Base-by-base conservation (phyloP, 2,888 invertebrate genomes). In the Andricus quercusramuli region DNA sequence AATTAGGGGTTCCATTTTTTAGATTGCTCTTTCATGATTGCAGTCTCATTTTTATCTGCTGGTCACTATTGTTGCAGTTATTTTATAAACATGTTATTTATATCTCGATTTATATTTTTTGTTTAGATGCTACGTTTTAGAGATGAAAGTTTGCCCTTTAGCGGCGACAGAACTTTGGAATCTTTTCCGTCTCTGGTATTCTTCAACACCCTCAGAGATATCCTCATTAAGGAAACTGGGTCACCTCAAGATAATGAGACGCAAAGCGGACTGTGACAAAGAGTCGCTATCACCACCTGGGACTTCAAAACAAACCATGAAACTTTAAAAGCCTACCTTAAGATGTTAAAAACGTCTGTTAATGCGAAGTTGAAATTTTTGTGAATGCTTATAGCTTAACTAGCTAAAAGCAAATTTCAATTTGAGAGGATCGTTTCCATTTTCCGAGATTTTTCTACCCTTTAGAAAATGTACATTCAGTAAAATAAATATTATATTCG, bases 211-310 rank as follows among this genome's bases (percentile, higher is more conserved):
- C 79, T 79, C 81, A 80, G 84, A 84, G 83, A 84, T 84, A 83
- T 83, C 79, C 88, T 90, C 89, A 88, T 89, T 88, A 89, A 86
- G 85, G 83, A 81, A 89, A 88, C 88, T 86, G 84, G 89, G 87
- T 89, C 87, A 83, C 84, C 81, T 82, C 83, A 86, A 84, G 86
- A 88, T 88, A 89, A 89, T 88, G 89, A 88, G 83, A 84, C 78
- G 79, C 79, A 82, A 86, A 87, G 86, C 84, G 83, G 62, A 78
- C 83, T 81, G 83, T 82, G 87, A 85, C 85, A 87, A 86, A 88
- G 85, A 80, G 79, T 79, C 79, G 65, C 47, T 74, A 74, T 56
- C 56, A 15, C 32, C 32, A n/a, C 74, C 51, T 32, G 56, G 51
- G 32, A 74, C 32, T 74, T 74, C 20, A n/a, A 74, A 74, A 74